Conservation (phyloP, 2,797 vertebrate genomes). For the Rallus crepitans region DNA sequence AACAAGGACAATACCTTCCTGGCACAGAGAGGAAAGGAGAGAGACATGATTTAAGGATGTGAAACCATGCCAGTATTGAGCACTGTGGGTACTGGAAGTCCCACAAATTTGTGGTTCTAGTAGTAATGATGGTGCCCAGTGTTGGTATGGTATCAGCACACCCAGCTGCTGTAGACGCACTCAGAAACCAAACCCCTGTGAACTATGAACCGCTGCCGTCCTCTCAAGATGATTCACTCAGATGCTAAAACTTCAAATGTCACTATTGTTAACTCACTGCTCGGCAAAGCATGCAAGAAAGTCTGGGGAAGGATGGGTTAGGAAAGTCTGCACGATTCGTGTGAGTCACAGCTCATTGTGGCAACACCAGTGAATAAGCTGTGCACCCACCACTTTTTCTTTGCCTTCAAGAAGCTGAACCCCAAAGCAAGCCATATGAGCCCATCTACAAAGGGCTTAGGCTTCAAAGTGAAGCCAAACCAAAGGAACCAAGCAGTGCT, state of each 20-base stretch:
- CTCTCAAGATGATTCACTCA: slow-evolving; percentile 28
- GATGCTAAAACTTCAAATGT: slow-evolving; percentile 43
- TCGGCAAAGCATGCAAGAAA: neutral
- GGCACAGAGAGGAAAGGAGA: neutral
- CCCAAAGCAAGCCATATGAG: neutral
- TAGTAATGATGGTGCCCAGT: neutral
- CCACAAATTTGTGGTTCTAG: neutral
- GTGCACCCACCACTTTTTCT: neutral
- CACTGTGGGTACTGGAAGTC: neutral
- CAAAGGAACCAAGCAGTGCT: slow-evolving; percentile 34
- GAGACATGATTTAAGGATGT: neutral
- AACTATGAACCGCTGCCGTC: neutral
- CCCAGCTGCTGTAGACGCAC: fast-evolving
- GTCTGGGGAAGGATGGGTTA: neutral
- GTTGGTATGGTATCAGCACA: neutral
- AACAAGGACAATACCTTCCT: neutral
- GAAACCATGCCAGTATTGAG: neutral
- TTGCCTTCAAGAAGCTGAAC: slow-evolving; percentile 9
- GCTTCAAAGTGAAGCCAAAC: slow-evolving; percentile 47
- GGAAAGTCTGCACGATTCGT: neutral
- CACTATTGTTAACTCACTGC: slow-evolving; percentile 25
- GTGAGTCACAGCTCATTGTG: slow-evolving; percentile 42
- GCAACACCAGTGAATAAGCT: neutral
- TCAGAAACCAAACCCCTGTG: neutral
- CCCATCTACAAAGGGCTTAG: neutral